Evolutionary conservation across 30 jellyfish, hydroid and myxozoan genomes (phyloP).

Genomic region (Sanderia malayensis): DNA sequence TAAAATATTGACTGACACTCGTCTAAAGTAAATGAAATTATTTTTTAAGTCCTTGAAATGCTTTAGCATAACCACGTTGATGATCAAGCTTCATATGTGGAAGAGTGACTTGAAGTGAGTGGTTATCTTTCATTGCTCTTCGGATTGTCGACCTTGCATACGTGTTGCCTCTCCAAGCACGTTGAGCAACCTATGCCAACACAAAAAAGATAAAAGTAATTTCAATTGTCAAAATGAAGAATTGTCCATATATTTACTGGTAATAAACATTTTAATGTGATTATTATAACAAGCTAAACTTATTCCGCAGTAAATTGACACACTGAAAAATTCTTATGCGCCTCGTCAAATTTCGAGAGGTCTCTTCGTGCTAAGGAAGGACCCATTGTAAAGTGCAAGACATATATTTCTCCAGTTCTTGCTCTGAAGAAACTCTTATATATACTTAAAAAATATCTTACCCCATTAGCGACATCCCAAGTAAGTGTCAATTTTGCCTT

Average conservation of each 20-base stretch:
- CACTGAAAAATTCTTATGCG: not conserved
- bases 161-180: constrained; percentile 93
- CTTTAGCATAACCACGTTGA: constrained; percentile 25
- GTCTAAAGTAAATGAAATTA: too few species aligned
- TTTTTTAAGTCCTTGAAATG: constrained; percentile 21
- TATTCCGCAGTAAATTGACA: not conserved
- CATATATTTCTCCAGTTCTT: not conserved
- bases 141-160: constrained; percentile 82
- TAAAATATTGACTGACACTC: too few species aligned
- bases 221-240: too few species aligned
- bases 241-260: too few species aligned
- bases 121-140: constrained; percentile 81
- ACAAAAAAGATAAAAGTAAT: too few species aligned
- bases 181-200: constrained; percentile 98
- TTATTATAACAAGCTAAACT: too few species aligned
- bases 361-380: not conserved
- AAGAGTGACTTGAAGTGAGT: constrained; percentile 61
- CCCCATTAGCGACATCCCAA: constrained; percentile 98
- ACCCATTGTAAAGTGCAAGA: not conserved
- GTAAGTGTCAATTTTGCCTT: constrained; percentile 77
- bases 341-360: not conserved
- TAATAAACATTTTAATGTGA: not conserved
- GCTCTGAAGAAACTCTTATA: not conserved
- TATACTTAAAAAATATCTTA: constrained; percentile 12
- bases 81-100: constrained; percentile 66